Evolutionary conservation across 2,888 invertebrate genomes (phyloP).

Genomic region (Gortyna flavago): DNA sequence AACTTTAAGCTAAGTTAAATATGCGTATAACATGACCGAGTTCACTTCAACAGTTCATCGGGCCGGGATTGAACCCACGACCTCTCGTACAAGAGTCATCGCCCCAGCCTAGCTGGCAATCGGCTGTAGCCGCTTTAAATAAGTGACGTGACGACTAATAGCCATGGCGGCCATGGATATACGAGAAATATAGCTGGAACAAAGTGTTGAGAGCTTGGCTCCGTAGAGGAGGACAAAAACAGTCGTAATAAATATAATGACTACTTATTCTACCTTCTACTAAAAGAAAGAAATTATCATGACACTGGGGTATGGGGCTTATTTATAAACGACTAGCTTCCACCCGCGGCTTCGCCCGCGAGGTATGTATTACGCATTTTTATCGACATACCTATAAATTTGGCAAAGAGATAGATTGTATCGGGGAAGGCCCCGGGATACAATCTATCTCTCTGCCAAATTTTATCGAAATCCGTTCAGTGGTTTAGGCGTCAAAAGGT

Average conservation of each 20-base stretch:
- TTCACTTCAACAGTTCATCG: constrained; percentile 54
- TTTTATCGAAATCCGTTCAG: too few relatives aligned
- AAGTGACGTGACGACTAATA: constrained; percentile 35
- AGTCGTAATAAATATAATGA: too few relatives aligned
- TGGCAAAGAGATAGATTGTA: too few relatives aligned
- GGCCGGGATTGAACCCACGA: constrained; percentile 54
- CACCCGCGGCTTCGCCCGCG: too few relatives aligned
- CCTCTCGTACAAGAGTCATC: constrained; percentile 56
- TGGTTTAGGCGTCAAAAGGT: too few relatives aligned
- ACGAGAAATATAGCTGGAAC: not conserved
- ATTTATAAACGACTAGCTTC: too few relatives aligned
- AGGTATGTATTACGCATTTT: too few relatives aligned
- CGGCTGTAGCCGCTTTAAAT: constrained; percentile 31
- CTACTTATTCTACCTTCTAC: not conserved
- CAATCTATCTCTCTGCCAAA: too few relatives aligned
- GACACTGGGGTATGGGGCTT: not conserved
- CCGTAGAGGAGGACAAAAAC: not conserved
- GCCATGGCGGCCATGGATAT: constrained; percentile 18
- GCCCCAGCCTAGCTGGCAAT: constrained; percentile 44
- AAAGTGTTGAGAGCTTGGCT: not conserved
- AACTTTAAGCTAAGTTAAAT: constrained; percentile 26
- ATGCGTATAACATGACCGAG: constrained; percentile 35
- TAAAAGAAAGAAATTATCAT: not conserved
- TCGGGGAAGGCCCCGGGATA: too few relatives aligned
- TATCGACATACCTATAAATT: too few relatives aligned